A percentile compares a stretch with the other conserved stretches of the same genome.
phyloP scores from a whole-genome alignment of 2,888 invertebrate genomes.

The Encarsia formosa region DNA sequence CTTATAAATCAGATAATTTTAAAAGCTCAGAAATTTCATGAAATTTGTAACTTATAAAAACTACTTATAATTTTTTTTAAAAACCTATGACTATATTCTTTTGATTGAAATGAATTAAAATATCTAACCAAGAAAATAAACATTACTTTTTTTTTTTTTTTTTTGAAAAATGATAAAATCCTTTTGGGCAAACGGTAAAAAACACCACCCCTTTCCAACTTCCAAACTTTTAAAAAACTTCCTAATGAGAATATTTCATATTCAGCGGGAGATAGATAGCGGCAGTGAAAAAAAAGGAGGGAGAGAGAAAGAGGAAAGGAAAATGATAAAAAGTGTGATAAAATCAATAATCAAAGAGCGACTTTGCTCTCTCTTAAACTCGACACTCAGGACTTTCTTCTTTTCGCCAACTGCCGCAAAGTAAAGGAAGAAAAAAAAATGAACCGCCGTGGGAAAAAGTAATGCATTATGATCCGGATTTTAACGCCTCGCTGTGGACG shows the following conservation, averaged over 20 bases:
- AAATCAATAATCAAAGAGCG: slow-evolving; percentile 21
- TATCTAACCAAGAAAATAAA: too few relatives aligned
- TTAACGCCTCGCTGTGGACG: slow-evolving; percentile 18
- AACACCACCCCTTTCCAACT: too few relatives aligned
- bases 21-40: too few relatives aligned
- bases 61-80: too few relatives aligned
- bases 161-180: too few relatives aligned
- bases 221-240: slow-evolving; percentile 21
- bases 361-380: slow-evolving; percentile 12
- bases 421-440: background rate
- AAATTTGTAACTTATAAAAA: too few relatives aligned
- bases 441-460: too few relatives aligned
- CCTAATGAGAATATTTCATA: slow-evolving; percentile 24
- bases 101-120: too few relatives aligned
- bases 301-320: background rate
- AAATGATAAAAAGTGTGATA: background rate
- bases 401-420: background rate
- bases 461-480: slow-evolving; percentile 9
- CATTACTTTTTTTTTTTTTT: too few relatives aligned
- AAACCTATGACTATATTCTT: too few relatives aligned
- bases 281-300: background rate
- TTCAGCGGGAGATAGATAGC: slow-evolving; percentile 1
- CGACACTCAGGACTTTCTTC: slow-evolving; percentile 14
- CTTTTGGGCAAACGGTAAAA: too few relatives aligned
- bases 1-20: too few relatives aligned